These are phyloP conservation scores for Polydrusus tereticollis DNA, from an alignment of 2,888 invertebrate genomes.

Conservation along the genomic window DNA sequence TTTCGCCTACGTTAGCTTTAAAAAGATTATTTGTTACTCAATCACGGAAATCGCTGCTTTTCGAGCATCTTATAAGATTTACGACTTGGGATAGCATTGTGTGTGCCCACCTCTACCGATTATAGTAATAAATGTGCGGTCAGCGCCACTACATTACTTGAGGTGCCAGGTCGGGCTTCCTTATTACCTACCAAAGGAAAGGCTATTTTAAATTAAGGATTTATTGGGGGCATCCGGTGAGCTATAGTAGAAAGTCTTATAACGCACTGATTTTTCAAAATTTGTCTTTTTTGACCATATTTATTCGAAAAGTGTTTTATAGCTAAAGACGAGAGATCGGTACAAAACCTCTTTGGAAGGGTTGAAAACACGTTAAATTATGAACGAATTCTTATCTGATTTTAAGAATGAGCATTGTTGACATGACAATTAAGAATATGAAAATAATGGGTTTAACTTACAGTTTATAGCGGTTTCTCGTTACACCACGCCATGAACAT, in stretches of 20 bases:
- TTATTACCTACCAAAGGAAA: constrained; percentile 24
- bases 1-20: constrained; percentile 1
- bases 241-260: constrained; percentile 15
- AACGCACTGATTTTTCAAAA: neutral
- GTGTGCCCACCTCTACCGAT: constrained; percentile 34
- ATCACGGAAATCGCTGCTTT: constrained; percentile 15
- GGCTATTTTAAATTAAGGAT: constrained; percentile 34
- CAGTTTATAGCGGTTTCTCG: too few relatives aligned
- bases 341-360: too few relatives aligned
- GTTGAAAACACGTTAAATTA: too few relatives aligned
- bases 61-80: constrained; percentile 21
- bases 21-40: constrained; percentile 23
- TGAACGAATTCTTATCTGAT: too few relatives aligned
- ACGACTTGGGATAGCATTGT: constrained; percentile 22
- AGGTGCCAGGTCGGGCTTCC: constrained; percentile 29
- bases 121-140: constrained; percentile 31
- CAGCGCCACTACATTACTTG: constrained; percentile 34
- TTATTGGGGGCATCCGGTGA: constrained; percentile 24
- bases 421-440: too few relatives aligned
- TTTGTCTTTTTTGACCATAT: neutral
- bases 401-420: too few relatives aligned
- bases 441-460: too few relatives aligned
- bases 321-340: too few relatives aligned
- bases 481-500: too few relatives aligned
- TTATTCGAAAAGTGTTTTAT: too few relatives aligned